Conservation (phyloP, 2,797 vertebrate species). For the Scolopax bukidnonensis region DNA sequence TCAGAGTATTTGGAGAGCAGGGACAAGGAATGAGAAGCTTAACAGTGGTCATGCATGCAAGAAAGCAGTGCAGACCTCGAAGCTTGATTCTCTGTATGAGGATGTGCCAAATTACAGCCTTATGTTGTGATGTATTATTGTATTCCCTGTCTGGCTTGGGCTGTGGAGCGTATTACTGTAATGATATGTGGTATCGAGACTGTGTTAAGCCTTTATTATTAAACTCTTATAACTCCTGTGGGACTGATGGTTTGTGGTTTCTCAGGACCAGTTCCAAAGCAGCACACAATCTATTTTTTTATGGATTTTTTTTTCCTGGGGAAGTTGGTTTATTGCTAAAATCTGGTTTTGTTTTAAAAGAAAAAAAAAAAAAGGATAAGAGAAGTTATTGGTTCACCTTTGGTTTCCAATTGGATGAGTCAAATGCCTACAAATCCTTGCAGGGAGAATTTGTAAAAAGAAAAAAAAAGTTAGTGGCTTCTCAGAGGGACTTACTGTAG, state of each 20-base stretch:
- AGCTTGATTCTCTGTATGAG: neutral
- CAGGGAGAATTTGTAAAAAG: neutral
- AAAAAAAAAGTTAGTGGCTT: neutral
- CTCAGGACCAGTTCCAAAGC: conserved; percentile 60
- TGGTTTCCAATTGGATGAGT: neutral
- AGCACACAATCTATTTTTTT: neutral
- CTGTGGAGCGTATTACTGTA: conserved; percentile 21
- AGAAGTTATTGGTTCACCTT: neutral
- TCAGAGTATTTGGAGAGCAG: neutral
- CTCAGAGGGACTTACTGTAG: neutral
- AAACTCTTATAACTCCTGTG: conserved; percentile 49
- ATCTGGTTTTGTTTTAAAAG: neutral
- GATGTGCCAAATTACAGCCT: conserved; percentile 27
- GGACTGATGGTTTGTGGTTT: conserved; percentile 66
- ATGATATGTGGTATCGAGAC: conserved; percentile 38
- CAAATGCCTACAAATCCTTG: neutral
- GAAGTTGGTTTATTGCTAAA: conserved; percentile 32
- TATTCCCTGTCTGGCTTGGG: conserved; percentile 34
- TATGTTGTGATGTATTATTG: neutral
- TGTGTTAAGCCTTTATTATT: conserved; percentile 65
- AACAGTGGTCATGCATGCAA: neutral
- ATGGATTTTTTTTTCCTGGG: neutral
- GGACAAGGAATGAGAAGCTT: neutral
- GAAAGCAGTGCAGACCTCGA: neutral
- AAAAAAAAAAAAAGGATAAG: neutral